Conservation (phyloP, 2,888 invertebrate genomes). For the Ophion slaviceki region DNA sequence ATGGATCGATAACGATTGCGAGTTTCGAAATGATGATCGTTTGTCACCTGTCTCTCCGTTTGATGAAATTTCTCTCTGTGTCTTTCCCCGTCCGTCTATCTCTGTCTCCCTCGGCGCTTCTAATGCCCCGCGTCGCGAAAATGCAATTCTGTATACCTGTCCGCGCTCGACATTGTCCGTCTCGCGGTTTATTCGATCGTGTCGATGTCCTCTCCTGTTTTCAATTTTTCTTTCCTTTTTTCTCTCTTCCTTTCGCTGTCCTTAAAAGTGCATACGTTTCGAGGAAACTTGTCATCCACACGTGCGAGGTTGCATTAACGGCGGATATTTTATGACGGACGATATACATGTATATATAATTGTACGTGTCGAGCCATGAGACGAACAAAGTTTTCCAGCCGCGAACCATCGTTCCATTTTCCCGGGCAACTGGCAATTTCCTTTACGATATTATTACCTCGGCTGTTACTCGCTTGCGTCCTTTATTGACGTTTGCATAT, state of each 20-base stretch:
- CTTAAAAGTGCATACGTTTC: too few species aligned
- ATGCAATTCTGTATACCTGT: too few species aligned
- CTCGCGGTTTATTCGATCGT: too few species aligned
- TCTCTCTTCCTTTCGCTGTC: not conserved
- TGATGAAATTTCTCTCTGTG: constrained; percentile 27
- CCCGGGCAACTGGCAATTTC: constrained; percentile 53
- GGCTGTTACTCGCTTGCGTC: constrained; percentile 45
- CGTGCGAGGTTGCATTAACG: not conserved
- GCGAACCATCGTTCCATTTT: not conserved
- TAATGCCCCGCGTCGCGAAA: too few species aligned
- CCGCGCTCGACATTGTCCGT: too few species aligned
- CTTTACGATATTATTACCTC: constrained; percentile 56
- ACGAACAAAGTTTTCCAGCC: constrained; percentile 30
- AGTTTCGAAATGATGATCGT: constrained; percentile 66
- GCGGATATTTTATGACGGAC: not conserved
- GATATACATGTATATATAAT: not conserved
- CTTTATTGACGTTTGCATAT: constrained; percentile 4
- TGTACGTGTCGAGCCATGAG: not conserved
- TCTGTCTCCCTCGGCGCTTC: not conserved
- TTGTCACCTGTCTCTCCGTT: constrained; percentile 66
- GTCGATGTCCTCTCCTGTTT: not conserved
- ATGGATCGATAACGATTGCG: constrained; percentile 65
- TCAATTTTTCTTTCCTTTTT: too few species aligned
- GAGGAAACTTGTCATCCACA: constrained; percentile 6
- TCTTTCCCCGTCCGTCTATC: not conserved